Percentiles rank a stretch among this genome's conserved stretches.
Evolutionary conservation across 2,113 vertebrate genomes (phyloP).

Genomic region (Bolborhynchus lineola): DNA sequence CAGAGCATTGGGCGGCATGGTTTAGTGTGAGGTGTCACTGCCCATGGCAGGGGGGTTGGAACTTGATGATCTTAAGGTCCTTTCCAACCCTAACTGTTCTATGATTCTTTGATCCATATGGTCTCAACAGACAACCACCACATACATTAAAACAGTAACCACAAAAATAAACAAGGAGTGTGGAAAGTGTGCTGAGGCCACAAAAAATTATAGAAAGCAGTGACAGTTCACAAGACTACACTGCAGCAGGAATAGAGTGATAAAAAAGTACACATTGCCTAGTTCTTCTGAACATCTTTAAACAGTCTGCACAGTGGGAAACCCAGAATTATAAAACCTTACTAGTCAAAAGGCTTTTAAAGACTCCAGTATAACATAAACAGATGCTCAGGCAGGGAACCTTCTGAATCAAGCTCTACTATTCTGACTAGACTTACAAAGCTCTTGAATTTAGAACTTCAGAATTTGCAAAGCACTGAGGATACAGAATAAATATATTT

Average conservation of each 20-base stretch:
- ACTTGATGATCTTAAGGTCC: no score
- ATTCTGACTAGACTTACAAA: neutral
- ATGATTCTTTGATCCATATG: neutral
- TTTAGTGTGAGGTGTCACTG: no score
- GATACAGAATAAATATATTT: neutral
- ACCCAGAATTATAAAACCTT: neutral
- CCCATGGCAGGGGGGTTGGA: no score
- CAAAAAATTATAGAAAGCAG: neutral
- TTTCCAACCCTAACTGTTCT: no score
- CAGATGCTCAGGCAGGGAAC: neutral
- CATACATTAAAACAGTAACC: neutral
- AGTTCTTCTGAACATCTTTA: neutral
- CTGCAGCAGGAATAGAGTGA: neutral
- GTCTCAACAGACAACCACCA: neutral
- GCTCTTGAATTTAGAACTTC: neutral
- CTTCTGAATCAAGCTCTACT: neutral
- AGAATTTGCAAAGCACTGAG: neutral
- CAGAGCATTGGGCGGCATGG: no score
- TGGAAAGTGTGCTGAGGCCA: neutral
- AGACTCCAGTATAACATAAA: neutral
- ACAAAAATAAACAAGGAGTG: neutral
- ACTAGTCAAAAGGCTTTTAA: neutral
- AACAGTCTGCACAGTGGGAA: neutral
- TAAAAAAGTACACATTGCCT: neutral
- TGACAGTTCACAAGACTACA: neutral